phyloP scores from a whole-genome alignment of 2,888 invertebrate genomes.

The Eupithecia subfuscata region DNA sequence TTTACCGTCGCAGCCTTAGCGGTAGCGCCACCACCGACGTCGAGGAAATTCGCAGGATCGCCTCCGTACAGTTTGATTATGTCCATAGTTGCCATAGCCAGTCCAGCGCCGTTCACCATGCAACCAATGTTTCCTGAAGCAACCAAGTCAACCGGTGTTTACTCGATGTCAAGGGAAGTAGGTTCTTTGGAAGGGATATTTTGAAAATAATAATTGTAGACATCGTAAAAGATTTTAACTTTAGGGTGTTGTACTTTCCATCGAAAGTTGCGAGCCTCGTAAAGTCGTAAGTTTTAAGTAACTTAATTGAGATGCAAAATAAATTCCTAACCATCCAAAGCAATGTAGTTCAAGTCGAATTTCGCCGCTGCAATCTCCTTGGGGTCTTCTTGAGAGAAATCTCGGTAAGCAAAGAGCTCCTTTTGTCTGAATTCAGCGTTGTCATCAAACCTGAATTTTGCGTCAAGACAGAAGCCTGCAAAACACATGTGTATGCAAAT shows the following conservation, averaged over 20 bases:
- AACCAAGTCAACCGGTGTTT: background rate
- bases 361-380: slow-evolving; percentile 96
- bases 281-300: background rate
- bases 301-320: background rate
- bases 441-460: slow-evolving; percentile 97
- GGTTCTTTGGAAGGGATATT: background rate
- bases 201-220: background rate
- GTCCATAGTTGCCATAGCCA: slow-evolving; percentile 99
- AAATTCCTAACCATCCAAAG: slow-evolving; percentile 89
- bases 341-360: slow-evolving; percentile 96
- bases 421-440: slow-evolving; percentile 97
- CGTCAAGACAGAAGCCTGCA: slow-evolving; percentile 95
- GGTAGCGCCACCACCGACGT: slow-evolving; percentile 98
- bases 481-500: slow-evolving; percentile 34
- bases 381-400: slow-evolving; percentile 96
- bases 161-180: background rate
- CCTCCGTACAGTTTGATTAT: slow-evolving; percentile 98
- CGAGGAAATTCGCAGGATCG: slow-evolving; percentile 97
- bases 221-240: background rate
- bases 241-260: too few relatives aligned
- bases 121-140: slow-evolving; percentile 91
- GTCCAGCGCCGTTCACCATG: slow-evolving; percentile 97
- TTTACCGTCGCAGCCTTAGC: slow-evolving; percentile 94
- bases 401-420: slow-evolving; percentile 91
- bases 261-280: background rate